Conservation (phyloP, 2,113 vertebrate genomes). For the Dromaius novaehollandiae region DNA sequence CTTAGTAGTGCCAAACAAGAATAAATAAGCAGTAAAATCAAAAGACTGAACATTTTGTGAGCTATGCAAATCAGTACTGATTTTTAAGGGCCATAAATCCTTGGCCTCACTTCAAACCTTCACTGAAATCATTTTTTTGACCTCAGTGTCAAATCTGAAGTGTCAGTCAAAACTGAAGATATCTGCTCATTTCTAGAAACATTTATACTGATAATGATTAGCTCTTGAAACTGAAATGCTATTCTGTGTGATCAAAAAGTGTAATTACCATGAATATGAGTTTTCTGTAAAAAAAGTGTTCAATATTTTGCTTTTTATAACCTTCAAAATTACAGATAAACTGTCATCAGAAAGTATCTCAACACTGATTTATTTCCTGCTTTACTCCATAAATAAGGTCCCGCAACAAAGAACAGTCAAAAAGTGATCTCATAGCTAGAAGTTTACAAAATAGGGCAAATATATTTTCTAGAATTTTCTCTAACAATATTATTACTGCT, state of each 20-base stretch:
- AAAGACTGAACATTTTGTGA: not conserved
- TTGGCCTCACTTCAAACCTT: not conserved
- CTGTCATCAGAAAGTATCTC: not conserved
- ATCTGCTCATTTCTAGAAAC: not conserved
- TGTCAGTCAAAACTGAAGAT: not conserved
- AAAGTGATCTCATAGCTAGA: not conserved
- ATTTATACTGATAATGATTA: not conserved
- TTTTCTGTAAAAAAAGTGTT: not conserved
- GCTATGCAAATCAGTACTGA: not conserved
- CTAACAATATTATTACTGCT: not conserved
- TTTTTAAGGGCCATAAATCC: not conserved
- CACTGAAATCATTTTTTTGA: not conserved
- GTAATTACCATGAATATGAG: not conserved
- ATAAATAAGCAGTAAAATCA: not conserved
- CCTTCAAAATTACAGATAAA: not conserved
- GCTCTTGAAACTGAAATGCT: not conserved
- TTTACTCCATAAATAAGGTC: not conserved
- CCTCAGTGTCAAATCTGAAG: not conserved
- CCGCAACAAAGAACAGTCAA: not conserved
- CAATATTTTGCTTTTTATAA: not conserved
- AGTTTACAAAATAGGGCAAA: not conserved
- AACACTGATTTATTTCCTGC: not conserved
- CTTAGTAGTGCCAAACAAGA: not conserved
- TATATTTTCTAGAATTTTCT: not conserved
- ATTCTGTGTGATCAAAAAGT: not conserved